phyloP scores from a whole-genome alignment of 2,797 vertebrate species.

The Semotilus atromaculatus region DNA sequence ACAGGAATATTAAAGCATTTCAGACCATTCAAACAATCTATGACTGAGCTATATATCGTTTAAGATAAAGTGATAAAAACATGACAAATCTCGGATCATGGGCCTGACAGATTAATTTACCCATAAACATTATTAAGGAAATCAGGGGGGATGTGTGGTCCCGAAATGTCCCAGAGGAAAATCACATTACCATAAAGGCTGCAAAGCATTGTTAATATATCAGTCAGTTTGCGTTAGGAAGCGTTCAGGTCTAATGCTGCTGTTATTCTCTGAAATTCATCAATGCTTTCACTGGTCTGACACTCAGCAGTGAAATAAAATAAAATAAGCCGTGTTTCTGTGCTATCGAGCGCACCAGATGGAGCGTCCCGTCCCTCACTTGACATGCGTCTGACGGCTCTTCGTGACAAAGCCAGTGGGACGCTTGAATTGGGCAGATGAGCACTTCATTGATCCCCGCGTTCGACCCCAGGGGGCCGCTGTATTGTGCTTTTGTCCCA shows the following conservation, averaged over 20 bases:
- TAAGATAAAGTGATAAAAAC: neutral
- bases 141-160: neutral
- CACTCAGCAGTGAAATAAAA: neutral
- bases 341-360: constrained; percentile 60
- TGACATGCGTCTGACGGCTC: constrained; percentile 44
- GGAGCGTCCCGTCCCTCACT: constrained; percentile 49
- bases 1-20: neutral
- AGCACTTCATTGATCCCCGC: constrained; percentile 63
- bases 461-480: constrained; percentile 41
- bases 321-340: constrained; percentile 36
- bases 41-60: neutral
- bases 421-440: constrained; percentile 58
- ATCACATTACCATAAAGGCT: constrained; percentile 11
- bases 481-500: constrained; percentile 59
- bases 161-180: constrained; percentile 23
- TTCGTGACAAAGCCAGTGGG: constrained; percentile 49
- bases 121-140: constrained; percentile 8
- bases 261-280: constrained; percentile 20
- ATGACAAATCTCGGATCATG: neutral
- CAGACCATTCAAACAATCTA: neutral
- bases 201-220: constrained; percentile 30
- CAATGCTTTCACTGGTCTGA: constrained; percentile 1
- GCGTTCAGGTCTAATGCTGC: neutral
- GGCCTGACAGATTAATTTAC: neutral
- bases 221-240: neutral